Conservation (phyloP, 2,888 invertebrate species). For the Lagria hirta region DNA sequence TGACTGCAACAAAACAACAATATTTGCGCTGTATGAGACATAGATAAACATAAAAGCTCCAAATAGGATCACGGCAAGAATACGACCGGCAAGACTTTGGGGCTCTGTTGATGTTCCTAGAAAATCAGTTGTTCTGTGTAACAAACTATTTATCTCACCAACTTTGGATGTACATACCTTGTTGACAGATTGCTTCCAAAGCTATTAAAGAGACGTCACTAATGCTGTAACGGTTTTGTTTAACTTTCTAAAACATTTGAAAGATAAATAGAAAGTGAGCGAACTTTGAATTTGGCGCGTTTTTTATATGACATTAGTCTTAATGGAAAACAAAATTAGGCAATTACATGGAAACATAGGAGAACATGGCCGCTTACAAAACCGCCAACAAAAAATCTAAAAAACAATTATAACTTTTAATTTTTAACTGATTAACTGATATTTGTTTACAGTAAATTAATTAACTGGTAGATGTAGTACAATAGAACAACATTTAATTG, state of each 20-base stretch:
- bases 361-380: too few relatives aligned
- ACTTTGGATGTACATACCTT: constrained; percentile 47
- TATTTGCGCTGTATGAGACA: constrained; percentile 57
- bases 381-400: too few relatives aligned
- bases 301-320: constrained; percentile 3
- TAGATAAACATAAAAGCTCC: constrained; percentile 55
- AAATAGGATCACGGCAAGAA: constrained; percentile 52
- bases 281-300: not conserved
- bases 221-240: constrained; percentile 31
- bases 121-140: too few relatives aligned
- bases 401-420: too few relatives aligned
- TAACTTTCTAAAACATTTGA: constrained; percentile 14
- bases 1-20: constrained; percentile 57
- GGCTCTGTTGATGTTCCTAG: constrained; percentile 53
- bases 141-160: constrained; percentile 5
- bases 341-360: too few relatives aligned
- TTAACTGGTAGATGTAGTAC: too few relatives aligned
- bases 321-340: not conserved
- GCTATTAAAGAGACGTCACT: constrained; percentile 54
- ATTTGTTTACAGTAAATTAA: too few relatives aligned
- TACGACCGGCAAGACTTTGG: constrained; percentile 48
- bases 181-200: constrained; percentile 56
- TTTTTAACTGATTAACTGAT: too few relatives aligned
- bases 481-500: too few relatives aligned
- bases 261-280: constrained; percentile 1